A percentile compares a stretch with the other conserved stretches of the same genome.
Evolutionary conservation across 2,797 vertebrate genomes (phyloP).

Genomic region (Podarcis siculus): DNA sequence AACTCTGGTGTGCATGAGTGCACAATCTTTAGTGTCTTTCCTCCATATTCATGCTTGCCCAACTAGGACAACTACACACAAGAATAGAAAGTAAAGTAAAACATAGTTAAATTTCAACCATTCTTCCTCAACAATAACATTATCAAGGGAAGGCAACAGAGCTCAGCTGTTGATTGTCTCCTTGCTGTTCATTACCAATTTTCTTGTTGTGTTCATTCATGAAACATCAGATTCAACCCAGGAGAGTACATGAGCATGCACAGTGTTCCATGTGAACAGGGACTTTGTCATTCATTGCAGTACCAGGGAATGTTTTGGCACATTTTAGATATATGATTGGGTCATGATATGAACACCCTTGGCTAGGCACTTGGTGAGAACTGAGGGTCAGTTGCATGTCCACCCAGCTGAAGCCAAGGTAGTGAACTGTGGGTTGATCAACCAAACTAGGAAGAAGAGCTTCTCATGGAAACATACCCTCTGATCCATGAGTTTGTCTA

Average conservation of each 20-base stretch:
- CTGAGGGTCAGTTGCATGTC: too few relatives aligned
- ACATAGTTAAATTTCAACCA: neutral
- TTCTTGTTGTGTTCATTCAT: neutral
- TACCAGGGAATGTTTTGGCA: neutral
- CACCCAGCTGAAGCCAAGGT: neutral
- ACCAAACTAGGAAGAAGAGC: neutral
- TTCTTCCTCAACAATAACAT: neutral
- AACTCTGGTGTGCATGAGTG: neutral
- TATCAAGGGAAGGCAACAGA: neutral
- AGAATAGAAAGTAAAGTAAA: neutral
- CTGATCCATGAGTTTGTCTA: too few relatives aligned
- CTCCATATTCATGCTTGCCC: neutral
- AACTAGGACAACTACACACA: neutral
- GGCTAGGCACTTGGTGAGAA: neutral
- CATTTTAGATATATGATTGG: too few relatives aligned
- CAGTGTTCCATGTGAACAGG: neutral
- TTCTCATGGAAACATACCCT: neutral
- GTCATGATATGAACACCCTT: too few relatives aligned
- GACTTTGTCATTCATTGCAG: neutral
- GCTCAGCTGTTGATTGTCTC: neutral
- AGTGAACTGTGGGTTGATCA: neutral
- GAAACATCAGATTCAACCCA: neutral
- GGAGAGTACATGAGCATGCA: neutral
- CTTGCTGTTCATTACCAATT: neutral
- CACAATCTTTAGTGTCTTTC: neutral